These are phyloP conservation scores for Lymantria dispar DNA, from an alignment of 2,888 invertebrate species.

Conservation along the genomic window DNA sequence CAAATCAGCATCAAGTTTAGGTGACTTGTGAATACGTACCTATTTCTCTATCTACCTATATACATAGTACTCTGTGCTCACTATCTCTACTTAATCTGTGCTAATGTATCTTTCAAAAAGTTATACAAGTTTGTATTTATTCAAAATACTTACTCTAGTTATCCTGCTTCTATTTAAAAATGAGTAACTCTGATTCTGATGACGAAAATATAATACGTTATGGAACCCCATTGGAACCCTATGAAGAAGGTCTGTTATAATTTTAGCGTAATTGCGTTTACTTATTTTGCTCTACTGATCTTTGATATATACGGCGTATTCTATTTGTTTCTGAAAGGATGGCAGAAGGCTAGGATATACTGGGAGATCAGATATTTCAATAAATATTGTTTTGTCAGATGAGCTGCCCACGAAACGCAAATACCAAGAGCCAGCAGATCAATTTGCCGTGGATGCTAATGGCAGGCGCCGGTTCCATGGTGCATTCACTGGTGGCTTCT, in stretches of 20 bases:
- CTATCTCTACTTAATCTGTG: too few species aligned
- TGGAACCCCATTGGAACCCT: slow-evolving; percentile 91
- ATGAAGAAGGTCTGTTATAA: slow-evolving; percentile 88
- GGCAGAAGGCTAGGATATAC: too few species aligned
- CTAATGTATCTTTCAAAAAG: too few species aligned
- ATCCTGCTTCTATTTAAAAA: slow-evolving; percentile 17
- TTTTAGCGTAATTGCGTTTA: not conserved
- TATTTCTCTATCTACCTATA: too few species aligned
- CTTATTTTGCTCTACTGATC: too few species aligned
- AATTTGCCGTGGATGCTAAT: slow-evolving; percentile 93
- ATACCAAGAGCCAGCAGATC: slow-evolving; percentile 87
- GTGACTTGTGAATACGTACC: too few species aligned
- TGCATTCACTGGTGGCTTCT: slow-evolving; percentile 98
- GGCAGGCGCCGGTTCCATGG: slow-evolving; percentile 97
- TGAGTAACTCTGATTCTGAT: slow-evolving; percentile 72
- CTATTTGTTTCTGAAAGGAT: not conserved
- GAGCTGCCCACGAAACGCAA: slow-evolving; percentile 91
- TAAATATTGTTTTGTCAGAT: slow-evolving; percentile 73
- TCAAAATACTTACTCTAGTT: too few species aligned
- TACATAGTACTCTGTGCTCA: too few species aligned
- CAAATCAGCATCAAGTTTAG: too few species aligned
- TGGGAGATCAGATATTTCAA: too few species aligned
- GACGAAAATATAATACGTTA: slow-evolving; percentile 87
- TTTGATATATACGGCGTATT: too few species aligned
- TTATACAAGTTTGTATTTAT: too few species aligned